phyloP scores from a whole-genome alignment of 2,113 vertebrate genomes.

The Fulica atra region DNA sequence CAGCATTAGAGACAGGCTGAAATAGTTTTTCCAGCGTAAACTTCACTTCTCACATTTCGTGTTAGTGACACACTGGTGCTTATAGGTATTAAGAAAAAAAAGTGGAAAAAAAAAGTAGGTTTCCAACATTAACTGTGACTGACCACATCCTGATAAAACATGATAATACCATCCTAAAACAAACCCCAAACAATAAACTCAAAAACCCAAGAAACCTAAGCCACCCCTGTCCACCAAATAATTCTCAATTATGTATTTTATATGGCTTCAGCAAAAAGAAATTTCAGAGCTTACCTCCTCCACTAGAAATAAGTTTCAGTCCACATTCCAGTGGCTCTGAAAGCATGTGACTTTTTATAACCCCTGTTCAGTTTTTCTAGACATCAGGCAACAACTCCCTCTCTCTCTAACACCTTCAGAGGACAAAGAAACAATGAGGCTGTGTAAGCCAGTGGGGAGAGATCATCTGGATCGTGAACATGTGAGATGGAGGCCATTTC shows the following conservation, averaged over 20 bases:
- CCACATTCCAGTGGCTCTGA: neutral
- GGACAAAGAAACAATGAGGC: neutral
- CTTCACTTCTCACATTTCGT: neutral
- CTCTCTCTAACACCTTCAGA: neutral
- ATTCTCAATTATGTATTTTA: neutral
- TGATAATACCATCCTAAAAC: neutral
- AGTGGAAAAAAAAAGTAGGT: neutral
- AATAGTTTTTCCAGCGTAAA: neutral
- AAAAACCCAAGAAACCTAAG: neutral
- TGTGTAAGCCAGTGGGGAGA: neutral
- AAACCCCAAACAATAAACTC: neutral
- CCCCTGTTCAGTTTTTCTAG: neutral
- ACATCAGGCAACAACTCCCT: neutral
- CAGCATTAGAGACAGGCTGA: neutral
- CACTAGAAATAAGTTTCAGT: neutral
- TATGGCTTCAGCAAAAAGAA: neutral
- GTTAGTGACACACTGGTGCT: neutral
- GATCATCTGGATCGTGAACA: neutral
- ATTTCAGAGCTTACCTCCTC: neutral
- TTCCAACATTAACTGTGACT: neutral
- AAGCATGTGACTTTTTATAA: neutral
- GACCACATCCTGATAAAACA: neutral
- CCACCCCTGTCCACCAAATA: neutral
- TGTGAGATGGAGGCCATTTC: neutral
- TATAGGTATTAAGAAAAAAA: neutral